Evolutionary conservation across 2,797 vertebrate genomes (phyloP), one percentile per base, ranked within the genome.

Genomic region (Xenopus petersii): DNA sequence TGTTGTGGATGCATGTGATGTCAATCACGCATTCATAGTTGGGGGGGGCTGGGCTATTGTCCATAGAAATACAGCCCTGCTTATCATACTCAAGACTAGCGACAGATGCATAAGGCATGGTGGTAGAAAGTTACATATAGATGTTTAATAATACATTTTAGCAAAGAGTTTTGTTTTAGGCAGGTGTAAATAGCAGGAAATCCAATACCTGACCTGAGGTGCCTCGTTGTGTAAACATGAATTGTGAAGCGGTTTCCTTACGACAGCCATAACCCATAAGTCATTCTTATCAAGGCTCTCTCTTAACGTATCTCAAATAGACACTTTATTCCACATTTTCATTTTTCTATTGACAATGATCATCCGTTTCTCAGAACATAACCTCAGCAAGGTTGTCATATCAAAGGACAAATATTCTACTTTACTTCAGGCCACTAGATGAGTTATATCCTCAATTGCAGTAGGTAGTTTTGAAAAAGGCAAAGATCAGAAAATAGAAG

Each of bases 361-460:
- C 79, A 82, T 83, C 79, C 79, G 75, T 80, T 74, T 70, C 67
- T 74, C 81, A 36, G 77, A 86, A 87, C 87, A 86, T 83, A 86
- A 82, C 77, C 84, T 80, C 80, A 80, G 69, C 47, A 72, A 82
- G 80, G 78, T 79, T 82, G 83, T 73, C 71, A 75, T 70, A 81
- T 85, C 81, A 79, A 56, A 82, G 83, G 81, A 75, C 73, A 83
- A 85, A 84, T 69, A 74, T 17, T 81, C 72, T 64, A 79, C 70
- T 80, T 85, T 80, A 79, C 81, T 79, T 82, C 62, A 79, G 80
- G 80, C 69, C 36, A 85, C 63, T 42, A 75, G 26, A 80, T 84
- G 68, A 70, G 75, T 75, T 83, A 80, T 81, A 73, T 83, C 63
- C 73, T 69, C 68, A 73, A 83, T 70, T 83, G 87, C 64, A 67